phyloP scores from a whole-genome alignment of 2,113 vertebrate species.

The Excalfactoria chinensis region DNA sequence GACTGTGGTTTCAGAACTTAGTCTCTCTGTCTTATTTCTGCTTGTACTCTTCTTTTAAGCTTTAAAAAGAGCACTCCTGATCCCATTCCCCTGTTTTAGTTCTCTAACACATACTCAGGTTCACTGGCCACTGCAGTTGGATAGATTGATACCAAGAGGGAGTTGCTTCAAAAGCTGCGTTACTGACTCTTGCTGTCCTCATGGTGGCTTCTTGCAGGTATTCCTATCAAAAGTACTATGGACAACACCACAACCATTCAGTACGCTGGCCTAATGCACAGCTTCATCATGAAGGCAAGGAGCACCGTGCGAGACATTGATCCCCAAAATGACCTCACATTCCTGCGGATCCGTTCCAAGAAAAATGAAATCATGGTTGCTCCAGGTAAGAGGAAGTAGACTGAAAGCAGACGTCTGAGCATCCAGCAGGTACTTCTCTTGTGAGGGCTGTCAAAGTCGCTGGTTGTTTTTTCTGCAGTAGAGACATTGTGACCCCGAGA shows the following conservation, averaged over 20 bases:
- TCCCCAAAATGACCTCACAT: slow-evolving; percentile 95
- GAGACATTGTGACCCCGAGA: neutral
- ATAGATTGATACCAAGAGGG: rapidly evolving
- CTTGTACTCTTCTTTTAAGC: neutral
- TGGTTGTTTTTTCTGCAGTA: no score
- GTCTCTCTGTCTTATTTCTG: neutral
- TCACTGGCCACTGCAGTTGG: neutral
- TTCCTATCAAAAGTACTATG: slow-evolving; percentile 94
- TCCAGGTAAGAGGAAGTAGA: slow-evolving; percentile 82
- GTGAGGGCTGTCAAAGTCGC: neutral
- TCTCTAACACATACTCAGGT: neutral
- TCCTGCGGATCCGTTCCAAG: slow-evolving; percentile 94
- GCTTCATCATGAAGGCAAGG: slow-evolving; percentile 90
- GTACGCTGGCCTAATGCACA: slow-evolving; percentile 91
- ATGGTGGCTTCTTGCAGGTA: slow-evolving; percentile 78
- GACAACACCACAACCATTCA: slow-evolving; percentile 91
- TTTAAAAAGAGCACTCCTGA: neutral
- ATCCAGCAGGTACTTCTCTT: neutral
- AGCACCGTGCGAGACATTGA: slow-evolving; percentile 91
- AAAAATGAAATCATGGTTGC: slow-evolving; percentile 98
- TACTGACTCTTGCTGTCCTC: neutral
- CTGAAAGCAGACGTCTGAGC: neutral
- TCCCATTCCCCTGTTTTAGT: neutral
- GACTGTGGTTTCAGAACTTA: neutral
- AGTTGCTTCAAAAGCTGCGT: neutral